Base-by-base conservation (phyloP, 2,888 invertebrate genomes). In the Cryptosula pallasiana region DNA sequence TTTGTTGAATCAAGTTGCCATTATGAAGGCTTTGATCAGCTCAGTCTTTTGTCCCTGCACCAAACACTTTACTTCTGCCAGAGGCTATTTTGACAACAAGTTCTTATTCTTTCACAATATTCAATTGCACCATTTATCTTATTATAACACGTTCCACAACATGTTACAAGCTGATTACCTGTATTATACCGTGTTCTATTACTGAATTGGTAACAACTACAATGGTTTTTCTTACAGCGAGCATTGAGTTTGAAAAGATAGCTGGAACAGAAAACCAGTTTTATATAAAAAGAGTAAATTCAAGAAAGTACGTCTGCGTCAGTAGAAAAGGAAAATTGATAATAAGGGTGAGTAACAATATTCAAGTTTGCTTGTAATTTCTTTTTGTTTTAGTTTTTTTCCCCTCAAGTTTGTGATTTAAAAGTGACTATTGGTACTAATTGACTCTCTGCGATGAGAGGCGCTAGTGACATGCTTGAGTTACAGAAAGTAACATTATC, bases 221-320 rank as follows among this genome's bases (percentile, higher is more conserved):
- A n/a, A n/a, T n/a, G n/a, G n/a, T n/a, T n/a, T 63, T 32, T 63
- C 16, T 63, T 63, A 13, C n/a, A 63, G 63, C 63, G 2, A 27
- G 32, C 13, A 63, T 63, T 29, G 5, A 63, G 32, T 63, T 63
- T 63, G 29, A 32, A 32, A 32, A 63, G 63, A 32, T 63, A 63
- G 13, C 32, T 13, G 63, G 63, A 32, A 27, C 27, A 32, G 63
- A 63, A 63, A 63, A 63, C 3, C 63, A 63, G 63, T 63, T 63
- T 63, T 63, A 63, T 63, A 63, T 63, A 32, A 63, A 34, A 63
- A 63, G 63, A 32, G 32, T 25, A 5, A 32, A 32, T 32, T 5
- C 25, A 25, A 25, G 13, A 29, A 32, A 13, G 32, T 63, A 63
- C 32, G 32, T 63, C 32, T 63, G 63, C 32, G 3, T 63, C 27